Percentiles rank a stretch among this genome's conserved stretches.
These are phyloP conservation scores for Papilio dardanus DNA, from an alignment of 1,140 invertebrate species.

Conservation along the genomic window DNA sequence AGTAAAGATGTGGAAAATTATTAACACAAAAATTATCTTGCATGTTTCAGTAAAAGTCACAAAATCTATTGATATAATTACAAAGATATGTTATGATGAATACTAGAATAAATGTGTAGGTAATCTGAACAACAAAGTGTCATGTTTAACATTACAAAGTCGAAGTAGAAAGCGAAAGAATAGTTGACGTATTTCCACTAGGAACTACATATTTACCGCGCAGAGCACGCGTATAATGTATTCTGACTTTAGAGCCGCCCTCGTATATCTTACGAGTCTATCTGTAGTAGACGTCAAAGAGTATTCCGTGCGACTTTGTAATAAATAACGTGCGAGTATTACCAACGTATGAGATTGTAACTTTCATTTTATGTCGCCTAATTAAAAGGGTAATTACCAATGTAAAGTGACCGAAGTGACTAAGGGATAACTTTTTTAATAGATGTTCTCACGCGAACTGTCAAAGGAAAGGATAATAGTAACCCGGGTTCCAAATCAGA, in stretches of 20 bases:
- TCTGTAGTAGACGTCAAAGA: constrained; percentile 23
- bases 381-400: constrained; percentile 27
- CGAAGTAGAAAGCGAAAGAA: neutral
- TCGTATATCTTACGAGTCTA: constrained; percentile 22
- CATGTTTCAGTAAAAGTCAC: too few species aligned
- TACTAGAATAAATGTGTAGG: neutral
- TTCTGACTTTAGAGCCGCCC: constrained; percentile 12
- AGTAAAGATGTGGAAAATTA: too few species aligned
- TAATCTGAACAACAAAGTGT: neutral
- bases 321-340: constrained; percentile 29
- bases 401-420: neutral
- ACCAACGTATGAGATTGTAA: constrained; percentile 1
- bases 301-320: constrained; percentile 27
- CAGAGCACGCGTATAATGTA: constrained; percentile 2
- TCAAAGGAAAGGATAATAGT: neutral
- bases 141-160: neutral
- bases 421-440: neutral
- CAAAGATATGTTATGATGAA: neutral
- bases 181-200: neutral
- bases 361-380: constrained; percentile 18
- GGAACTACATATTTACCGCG: constrained; percentile 9
- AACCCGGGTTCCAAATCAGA: neutral
- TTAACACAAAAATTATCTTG: too few species aligned
- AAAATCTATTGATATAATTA: neutral
- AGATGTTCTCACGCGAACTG: constrained; percentile 23